These are phyloP conservation scores for Nothobranchius furzeri DNA, from an alignment of 2,113 vertebrate genomes.

Conservation along the genomic window DNA sequence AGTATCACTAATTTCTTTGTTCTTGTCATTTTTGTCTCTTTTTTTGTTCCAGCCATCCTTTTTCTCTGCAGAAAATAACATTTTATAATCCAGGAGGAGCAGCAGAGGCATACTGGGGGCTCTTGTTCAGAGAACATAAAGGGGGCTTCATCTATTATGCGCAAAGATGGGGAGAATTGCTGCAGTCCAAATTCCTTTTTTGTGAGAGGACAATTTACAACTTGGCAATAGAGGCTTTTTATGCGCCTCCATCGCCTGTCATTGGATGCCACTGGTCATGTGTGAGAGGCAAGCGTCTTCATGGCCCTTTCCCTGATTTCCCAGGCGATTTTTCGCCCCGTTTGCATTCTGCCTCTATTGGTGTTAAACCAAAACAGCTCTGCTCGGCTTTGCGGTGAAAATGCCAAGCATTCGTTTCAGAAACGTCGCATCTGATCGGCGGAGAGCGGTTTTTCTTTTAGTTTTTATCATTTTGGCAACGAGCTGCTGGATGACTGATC, in stretches of 20 bases:
- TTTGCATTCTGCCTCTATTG: slow-evolving; percentile 89
- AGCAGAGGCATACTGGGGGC: slow-evolving; percentile 5
- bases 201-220: slow-evolving; percentile 99
- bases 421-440: slow-evolving; percentile 32
- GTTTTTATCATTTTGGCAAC: slow-evolving; percentile 19
- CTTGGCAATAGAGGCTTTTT: slow-evolving; percentile 98
- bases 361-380: slow-evolving; percentile 87
- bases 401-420: slow-evolving; percentile 44
- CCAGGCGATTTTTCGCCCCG: slow-evolving; percentile 89
- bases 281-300: slow-evolving; percentile 94
- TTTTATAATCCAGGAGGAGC: neutral
- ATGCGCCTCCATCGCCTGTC: slow-evolving; percentile 94
- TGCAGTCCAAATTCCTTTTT: slow-evolving; percentile 95
- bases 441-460: no score
- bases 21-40: neutral
- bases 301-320: slow-evolving; percentile 96
- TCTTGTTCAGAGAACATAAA: slow-evolving; percentile 41
- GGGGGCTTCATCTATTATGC: slow-evolving; percentile 87
- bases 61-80: neutral
- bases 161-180: slow-evolving; percentile 90
- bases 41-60: neutral
- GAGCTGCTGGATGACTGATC: slow-evolving; percentile 42
- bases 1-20: no score
- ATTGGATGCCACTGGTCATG: slow-evolving; percentile 99
- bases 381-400: slow-evolving; percentile 82